phyloP scores from a whole-genome alignment of 1,140 invertebrate species.

The Leguminivora glycinivorella region DNA sequence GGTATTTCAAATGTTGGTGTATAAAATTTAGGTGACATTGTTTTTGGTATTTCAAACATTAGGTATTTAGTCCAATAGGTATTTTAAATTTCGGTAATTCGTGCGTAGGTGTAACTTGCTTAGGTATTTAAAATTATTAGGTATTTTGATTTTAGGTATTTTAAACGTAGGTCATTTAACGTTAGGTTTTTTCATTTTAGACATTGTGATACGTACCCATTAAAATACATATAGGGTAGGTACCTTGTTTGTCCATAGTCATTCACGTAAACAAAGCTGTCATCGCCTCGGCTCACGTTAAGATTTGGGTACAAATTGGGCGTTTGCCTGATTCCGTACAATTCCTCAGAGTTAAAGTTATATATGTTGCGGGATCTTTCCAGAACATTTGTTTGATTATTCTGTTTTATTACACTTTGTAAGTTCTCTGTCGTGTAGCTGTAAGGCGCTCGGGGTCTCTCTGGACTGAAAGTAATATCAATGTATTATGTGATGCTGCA shows the following conservation, averaged over 20 bases:
- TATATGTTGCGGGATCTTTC: background rate
- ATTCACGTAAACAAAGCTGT: background rate
- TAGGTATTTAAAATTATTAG: too few relatives aligned
- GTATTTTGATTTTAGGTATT: too few relatives aligned
- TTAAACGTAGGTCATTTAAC: too few relatives aligned
- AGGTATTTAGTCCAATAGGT: too few relatives aligned
- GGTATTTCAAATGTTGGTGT: too few relatives aligned
- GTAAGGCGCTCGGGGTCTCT: background rate
- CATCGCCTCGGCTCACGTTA: background rate
- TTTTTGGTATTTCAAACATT: too few relatives aligned
- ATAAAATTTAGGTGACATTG: too few relatives aligned
- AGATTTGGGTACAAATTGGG: constrained; percentile 5
- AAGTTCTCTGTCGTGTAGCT: background rate
- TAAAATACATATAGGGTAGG: background rate
- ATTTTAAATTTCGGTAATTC: too few relatives aligned
- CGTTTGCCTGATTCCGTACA: background rate
- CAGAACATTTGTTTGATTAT: background rate
- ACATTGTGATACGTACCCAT: too few relatives aligned
- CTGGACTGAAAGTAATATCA: background rate
- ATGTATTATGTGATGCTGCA: too few relatives aligned
- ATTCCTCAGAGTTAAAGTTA: background rate
- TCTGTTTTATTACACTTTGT: background rate
- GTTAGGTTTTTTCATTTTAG: too few relatives aligned
- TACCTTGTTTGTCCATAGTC: background rate
- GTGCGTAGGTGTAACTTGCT: too few relatives aligned